Base-by-base conservation (phyloP, 2,888 invertebrate species). In the Conus canariensis region DNA sequence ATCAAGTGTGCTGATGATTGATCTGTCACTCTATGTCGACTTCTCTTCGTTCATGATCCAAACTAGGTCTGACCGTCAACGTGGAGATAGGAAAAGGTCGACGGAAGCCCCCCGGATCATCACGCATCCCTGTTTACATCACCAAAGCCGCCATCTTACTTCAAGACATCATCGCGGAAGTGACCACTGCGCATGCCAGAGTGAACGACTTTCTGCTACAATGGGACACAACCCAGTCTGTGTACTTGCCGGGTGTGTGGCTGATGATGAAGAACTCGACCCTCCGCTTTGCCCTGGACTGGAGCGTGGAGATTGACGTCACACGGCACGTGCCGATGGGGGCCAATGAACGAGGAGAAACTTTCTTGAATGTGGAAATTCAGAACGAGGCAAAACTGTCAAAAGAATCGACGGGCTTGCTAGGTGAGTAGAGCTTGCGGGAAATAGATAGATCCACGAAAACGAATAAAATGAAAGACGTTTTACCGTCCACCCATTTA, bases 281-380 rank as follows among this genome's bases (percentile, higher is more conserved):
- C 9, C 85, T 91, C 59, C 80, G 82, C n/a, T 64, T 91, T n/a
- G 89, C 80, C 10, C 59, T 90, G 59, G 87, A 91, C 64, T 86
- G 60, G n/a, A 88, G 90, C 12, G 89, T 86, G 56, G 89, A 83
- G n/a, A 83, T 90, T 58, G 80, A 83, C 74, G 83, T 91, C 59
- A 87, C 85, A n/a, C 91, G 86, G 67, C 90, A 91, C 74, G 88
- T 87, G 25, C 74, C 70, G 22, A 67, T 58, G 9, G 25, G 60
- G 14, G 58, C 77, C 64, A 64, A 83, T 30, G 70, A 59, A 22
- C 70, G 59, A 56, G 85, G 88, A 19, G 86, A 60, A n/a, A 80
- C 74, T 9, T 91, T 91, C 82, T 83, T 91, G 30, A 91, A 91
- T 82, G 87, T 91, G 64, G 90, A 91, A 58, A 86, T 91, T 12